phyloP scores from a whole-genome alignment of 2,888 invertebrate species.

The Dicranocentrus wangi region DNA sequence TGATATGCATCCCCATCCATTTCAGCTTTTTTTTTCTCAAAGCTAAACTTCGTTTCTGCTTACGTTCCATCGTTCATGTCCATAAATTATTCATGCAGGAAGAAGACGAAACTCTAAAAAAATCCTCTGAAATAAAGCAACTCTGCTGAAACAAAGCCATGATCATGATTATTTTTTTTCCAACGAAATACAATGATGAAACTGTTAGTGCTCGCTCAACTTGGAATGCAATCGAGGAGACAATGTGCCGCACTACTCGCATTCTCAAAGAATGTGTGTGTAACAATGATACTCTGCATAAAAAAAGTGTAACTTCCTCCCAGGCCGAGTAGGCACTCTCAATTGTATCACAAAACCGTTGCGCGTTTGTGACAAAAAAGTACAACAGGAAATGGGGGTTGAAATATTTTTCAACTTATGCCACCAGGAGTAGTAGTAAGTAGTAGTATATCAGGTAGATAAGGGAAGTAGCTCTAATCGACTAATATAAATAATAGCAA shows the following conservation, averaged over 20 bases:
- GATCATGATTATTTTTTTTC: conserved; percentile 24
- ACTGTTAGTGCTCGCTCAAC: neutral
- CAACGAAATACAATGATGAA: conserved; percentile 1
- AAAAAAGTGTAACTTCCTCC: too few relatives aligned
- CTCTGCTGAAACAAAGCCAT: conserved; percentile 15
- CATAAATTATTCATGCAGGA: conserved; percentile 69
- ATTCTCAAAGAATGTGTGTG: neutral
- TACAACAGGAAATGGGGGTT: too few relatives aligned
- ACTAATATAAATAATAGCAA: conserved; percentile 11
- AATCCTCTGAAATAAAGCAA: conserved; percentile 22
- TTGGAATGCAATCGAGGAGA: neutral
- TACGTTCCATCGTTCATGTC: conserved; percentile 62
- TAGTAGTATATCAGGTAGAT: neutral
- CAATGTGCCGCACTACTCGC: neutral
- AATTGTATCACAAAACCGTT: too few relatives aligned
- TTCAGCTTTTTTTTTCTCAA: neutral
- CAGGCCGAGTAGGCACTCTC: too few relatives aligned
- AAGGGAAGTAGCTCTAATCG: conserved; percentile 1
- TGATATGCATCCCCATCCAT: conserved; percentile 6
- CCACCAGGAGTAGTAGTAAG: too few relatives aligned
- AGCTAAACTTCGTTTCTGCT: neutral
- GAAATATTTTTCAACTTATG: too few relatives aligned
- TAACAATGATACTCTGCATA: conserved; percentile 13
- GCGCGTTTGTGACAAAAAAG: too few relatives aligned
- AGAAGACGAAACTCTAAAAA: conserved; percentile 26